Percentiles rank a stretch among this genome's conserved stretches.
Evolutionary conservation across 2,113 vertebrate species (phyloP).

Genomic region (Chrysochloris asiatica): DNA sequence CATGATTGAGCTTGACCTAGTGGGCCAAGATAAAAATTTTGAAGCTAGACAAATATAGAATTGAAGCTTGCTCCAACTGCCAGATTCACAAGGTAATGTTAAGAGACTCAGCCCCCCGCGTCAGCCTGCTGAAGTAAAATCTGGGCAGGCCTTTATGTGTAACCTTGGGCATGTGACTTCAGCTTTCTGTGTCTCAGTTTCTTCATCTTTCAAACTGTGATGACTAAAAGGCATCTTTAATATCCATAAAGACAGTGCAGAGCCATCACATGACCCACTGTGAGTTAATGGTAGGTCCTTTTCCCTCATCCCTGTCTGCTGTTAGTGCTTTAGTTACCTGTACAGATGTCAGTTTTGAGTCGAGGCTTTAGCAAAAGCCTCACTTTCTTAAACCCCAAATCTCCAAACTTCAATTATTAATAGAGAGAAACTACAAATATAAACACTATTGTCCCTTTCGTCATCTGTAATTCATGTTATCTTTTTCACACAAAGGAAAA

Average conservation of each 20-base stretch:
- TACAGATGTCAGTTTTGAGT: neutral
- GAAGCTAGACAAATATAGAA: neutral
- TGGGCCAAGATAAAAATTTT: neutral
- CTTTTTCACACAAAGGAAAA: neutral
- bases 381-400: neutral
- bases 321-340: neutral
- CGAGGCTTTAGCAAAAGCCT: neutral
- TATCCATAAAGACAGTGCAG: neutral
- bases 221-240: neutral
- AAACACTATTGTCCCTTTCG: neutral
- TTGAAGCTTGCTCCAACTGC: neutral
- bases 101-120: neutral
- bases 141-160: neutral
- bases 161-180: neutral
- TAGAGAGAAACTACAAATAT: neutral
- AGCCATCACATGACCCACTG: neutral
- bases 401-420: neutral
- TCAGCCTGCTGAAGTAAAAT: neutral
- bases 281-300: accelerated
- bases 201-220: neutral
- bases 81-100: neutral
- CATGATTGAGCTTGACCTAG: neutral
- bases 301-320: neutral
- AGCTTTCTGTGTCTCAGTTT: neutral
- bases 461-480: neutral